Conservation (phyloP, 2,797 vertebrate genomes). For the Pipistrellus kuhlii region DNA sequence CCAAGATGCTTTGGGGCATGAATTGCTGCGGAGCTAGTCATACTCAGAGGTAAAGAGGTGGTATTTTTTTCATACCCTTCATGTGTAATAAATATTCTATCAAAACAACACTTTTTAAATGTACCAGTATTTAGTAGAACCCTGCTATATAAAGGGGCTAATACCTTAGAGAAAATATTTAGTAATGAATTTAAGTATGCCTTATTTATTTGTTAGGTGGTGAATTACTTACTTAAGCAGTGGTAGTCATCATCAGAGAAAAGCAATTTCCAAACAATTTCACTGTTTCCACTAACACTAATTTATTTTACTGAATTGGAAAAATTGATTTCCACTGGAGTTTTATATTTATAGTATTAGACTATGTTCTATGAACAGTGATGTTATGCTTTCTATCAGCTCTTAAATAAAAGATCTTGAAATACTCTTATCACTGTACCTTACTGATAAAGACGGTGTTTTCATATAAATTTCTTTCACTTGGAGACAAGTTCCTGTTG, state of each 20-base stretch:
- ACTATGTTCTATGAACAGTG: neutral
- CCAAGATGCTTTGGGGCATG: neutral
- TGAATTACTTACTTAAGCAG: slow-evolving; percentile 31
- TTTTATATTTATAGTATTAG: slow-evolving; percentile 25
- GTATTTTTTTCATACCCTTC: neutral
- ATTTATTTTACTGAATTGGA: slow-evolving; percentile 37
- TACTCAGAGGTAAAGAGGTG: neutral
- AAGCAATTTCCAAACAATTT: neutral
- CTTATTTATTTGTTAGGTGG: slow-evolving; percentile 27
- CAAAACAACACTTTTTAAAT: neutral
- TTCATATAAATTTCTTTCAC: neutral
- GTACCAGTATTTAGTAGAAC: neutral
- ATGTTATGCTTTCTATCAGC: neutral
- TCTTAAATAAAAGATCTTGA: slow-evolving; percentile 24
- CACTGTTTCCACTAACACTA: neutral
- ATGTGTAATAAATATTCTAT: neutral
- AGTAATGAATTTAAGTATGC: neutral
- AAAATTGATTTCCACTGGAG: slow-evolving; percentile 11
- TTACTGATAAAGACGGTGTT: neutral
- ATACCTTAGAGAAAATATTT: slow-evolving; percentile 18
- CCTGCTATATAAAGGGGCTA: neutral
- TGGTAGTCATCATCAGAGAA: neutral
- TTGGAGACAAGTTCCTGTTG: neutral
- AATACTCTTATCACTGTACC: neutral
- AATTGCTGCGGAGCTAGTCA: neutral